phyloP scores from a whole-genome alignment of 2,113 vertebrate genomes.

The Vulpes ferrilata region DNA sequence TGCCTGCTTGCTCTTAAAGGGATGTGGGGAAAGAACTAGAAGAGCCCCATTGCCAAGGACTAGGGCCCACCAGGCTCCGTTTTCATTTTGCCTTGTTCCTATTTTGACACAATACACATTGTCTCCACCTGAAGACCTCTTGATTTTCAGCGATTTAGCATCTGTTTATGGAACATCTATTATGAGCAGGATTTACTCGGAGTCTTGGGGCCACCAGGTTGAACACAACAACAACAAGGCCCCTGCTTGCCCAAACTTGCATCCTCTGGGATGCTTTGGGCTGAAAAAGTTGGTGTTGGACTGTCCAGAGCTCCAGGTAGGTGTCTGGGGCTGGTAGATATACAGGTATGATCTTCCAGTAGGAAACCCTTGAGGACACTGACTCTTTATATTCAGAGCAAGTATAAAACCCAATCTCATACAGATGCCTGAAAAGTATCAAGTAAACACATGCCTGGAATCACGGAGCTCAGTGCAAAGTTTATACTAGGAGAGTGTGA shows the following conservation, averaged over 20 bases:
- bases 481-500: not conserved
- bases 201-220: not conserved
- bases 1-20: not conserved
- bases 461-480: not conserved
- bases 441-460: not conserved
- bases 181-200: not conserved
- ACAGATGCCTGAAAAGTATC: not conserved
- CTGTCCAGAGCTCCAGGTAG: not conserved
- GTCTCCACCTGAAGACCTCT: not conserved
- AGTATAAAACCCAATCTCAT: not conserved
- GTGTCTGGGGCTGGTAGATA: not conserved
- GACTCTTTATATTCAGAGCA: not conserved
- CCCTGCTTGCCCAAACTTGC: not conserved
- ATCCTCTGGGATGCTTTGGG: not conserved
- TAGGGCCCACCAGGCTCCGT: not conserved
- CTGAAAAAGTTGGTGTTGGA: not conserved
- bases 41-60: not conserved
- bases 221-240: not conserved
- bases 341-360: not conserved
- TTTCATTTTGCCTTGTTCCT: not conserved
- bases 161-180: not conserved
- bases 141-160: not conserved
- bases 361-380: not conserved
- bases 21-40: not conserved
- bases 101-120: not conserved